These are phyloP conservation scores for Leptoclinus maculatus DNA, from an alignment of 2,797 vertebrate genomes.

Conservation along the genomic window DNA sequence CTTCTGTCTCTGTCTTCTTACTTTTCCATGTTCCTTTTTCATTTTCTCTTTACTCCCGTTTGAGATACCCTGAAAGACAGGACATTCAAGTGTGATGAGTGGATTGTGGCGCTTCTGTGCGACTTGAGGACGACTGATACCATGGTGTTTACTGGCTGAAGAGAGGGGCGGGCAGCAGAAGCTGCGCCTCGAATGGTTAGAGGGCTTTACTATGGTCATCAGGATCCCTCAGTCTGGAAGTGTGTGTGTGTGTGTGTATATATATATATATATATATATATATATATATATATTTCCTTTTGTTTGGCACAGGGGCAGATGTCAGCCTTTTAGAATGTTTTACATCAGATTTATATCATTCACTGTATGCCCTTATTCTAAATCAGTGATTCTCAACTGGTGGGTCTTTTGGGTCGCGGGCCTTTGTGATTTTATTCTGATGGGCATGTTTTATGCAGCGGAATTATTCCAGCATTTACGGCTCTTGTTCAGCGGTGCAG, in stretches of 20 bases:
- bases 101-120: constrained; percentile 84
- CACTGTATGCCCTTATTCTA: constrained; percentile 83
- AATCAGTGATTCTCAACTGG: no score
- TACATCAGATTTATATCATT: constrained; percentile 88
- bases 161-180: constrained; percentile 28
- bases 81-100: constrained; percentile 77
- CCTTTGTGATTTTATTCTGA: no score
- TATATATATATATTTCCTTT: constrained; percentile 84
- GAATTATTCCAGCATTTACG: no score
- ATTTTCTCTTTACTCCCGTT: constrained; percentile 78
- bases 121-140: constrained; percentile 64
- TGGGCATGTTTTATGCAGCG: no score
- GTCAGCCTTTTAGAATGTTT: constrained; percentile 87
- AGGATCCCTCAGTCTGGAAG: constrained; percentile 69
- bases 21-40: constrained; percentile 66
- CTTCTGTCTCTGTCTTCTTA: constrained; percentile 43
- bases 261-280: constrained; percentile 3
- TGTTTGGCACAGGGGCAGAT: constrained; percentile 86
- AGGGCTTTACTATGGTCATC: constrained; percentile 54
- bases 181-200: constrained; percentile 35
- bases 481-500: no score
- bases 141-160: constrained; percentile 26
- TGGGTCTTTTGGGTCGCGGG: no score
- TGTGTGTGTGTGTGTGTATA: constrained; percentile 73
- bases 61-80: constrained; percentile 86